phyloP scores from a whole-genome alignment of 2,888 invertebrate species.

The Dyspetes luteomarginatus region DNA sequence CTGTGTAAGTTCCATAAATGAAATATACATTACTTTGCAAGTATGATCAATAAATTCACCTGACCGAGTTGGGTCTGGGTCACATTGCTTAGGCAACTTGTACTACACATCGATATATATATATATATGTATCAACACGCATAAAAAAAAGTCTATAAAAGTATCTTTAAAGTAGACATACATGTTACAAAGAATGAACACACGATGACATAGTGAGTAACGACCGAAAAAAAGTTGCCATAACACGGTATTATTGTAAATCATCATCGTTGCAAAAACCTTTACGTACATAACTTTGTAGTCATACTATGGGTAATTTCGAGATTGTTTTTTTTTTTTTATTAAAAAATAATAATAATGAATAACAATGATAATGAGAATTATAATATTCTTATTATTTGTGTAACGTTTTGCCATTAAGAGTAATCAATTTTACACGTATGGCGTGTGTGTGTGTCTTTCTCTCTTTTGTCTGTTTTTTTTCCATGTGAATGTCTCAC shows the following conservation, averaged over 20 bases:
- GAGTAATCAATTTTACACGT: slow-evolving; percentile 32
- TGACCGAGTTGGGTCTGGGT: slow-evolving; percentile 51
- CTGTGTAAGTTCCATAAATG: slow-evolving; percentile 17
- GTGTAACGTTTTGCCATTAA: background rate
- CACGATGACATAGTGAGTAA: slow-evolving; percentile 6
- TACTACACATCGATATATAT: background rate
- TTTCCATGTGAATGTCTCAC: slow-evolving; percentile 11
- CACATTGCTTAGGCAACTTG: slow-evolving; percentile 37
- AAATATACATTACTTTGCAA: slow-evolving; percentile 34
- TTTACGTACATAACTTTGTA: slow-evolving; percentile 6
- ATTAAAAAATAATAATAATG: background rate
- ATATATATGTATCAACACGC: background rate
- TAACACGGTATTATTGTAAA: slow-evolving; percentile 7
- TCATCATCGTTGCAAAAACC: background rate
- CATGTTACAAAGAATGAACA: background rate
- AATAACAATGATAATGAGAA: background rate
- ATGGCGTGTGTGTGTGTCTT: slow-evolving; percentile 11
- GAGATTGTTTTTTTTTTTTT: background rate
- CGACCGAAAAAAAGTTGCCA: slow-evolving; percentile 24
- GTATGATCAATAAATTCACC: slow-evolving; percentile 55
- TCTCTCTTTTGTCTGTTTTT: background rate
- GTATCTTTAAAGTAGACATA: background rate
- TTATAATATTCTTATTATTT: background rate
- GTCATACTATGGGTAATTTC: slow-evolving; percentile 24
- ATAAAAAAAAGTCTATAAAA: slow-evolving; percentile 12